phyloP scores from a whole-genome alignment of 37 sponge, comb jelly and placozoan species.

The Chondrosia reniformis region DNA sequence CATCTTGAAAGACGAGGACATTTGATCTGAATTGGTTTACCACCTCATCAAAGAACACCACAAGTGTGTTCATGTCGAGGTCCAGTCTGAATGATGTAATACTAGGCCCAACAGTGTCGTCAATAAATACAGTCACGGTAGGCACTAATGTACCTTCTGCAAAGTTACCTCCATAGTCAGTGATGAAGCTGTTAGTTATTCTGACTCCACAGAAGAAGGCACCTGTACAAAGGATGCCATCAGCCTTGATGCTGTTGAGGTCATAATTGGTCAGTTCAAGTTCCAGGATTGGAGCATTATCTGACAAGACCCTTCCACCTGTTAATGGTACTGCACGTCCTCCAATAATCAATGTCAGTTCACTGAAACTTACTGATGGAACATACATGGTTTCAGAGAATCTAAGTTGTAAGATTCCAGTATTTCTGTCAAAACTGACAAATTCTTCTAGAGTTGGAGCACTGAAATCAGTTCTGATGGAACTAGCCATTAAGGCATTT shows the following conservation, averaged over 20 bases:
- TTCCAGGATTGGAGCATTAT: slow-evolving; percentile 43
- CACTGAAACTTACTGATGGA: slow-evolving; percentile 59
- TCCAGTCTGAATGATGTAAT: slow-evolving; percentile 64
- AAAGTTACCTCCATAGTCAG: slow-evolving; percentile 88
- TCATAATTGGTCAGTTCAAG: slow-evolving; percentile 45
- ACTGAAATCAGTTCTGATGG: slow-evolving; percentile 62
- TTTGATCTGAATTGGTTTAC: slow-evolving; percentile 25
- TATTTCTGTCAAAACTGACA: slow-evolving; percentile 59
- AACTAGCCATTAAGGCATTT: slow-evolving; percentile 60
- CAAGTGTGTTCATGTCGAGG: slow-evolving; percentile 45
- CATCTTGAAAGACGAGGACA: slow-evolving; percentile 65
- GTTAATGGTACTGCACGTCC: slow-evolving; percentile 29
- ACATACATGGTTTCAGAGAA: slow-evolving; percentile 89
- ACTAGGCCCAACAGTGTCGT: slow-evolving; percentile 55
- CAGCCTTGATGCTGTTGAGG: slow-evolving; percentile 69
- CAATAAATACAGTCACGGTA: slow-evolving; percentile 29
- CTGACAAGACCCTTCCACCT: slow-evolving; percentile 47
- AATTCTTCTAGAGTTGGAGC: slow-evolving; percentile 43
- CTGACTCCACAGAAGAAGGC: slow-evolving; percentile 41
- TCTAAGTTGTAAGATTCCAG: slow-evolving; percentile 56
- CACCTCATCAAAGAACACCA: slow-evolving; percentile 74
- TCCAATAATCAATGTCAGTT: slow-evolving; percentile 27
- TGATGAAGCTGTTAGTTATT: slow-evolving; percentile 44
- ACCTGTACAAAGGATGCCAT: slow-evolving; percentile 31
- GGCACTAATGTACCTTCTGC: slow-evolving; percentile 19